Evolutionary conservation across 2,113 vertebrate species (phyloP).

Genomic region (Chloropsis cyanopogon): DNA sequence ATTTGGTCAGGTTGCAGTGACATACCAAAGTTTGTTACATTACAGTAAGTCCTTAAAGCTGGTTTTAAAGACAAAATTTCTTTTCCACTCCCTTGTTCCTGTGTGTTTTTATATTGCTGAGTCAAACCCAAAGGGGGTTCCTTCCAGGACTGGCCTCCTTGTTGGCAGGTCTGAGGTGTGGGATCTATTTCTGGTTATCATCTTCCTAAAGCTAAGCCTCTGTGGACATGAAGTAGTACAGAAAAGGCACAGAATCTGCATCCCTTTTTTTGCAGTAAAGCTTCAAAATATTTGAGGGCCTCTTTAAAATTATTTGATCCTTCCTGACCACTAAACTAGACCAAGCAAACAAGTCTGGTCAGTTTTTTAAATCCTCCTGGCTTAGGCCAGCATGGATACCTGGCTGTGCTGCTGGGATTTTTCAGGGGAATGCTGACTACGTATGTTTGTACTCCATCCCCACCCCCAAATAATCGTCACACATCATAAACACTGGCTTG

Average conservation of each 20-base stretch:
- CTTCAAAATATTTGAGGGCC: background rate
- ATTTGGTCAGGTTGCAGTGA: background rate
- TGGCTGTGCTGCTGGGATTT: background rate
- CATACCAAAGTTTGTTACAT: background rate
- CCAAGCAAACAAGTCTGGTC: background rate
- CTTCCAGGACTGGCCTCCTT: background rate
- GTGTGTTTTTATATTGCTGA: background rate
- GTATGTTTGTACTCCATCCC: background rate
- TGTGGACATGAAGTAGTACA: background rate
- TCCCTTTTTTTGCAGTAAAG: background rate
- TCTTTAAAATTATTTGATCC: background rate
- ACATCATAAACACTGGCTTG: background rate
- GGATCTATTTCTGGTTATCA: background rate
- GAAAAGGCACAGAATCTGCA: background rate
- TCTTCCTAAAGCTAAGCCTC: background rate
- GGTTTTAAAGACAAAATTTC: background rate
- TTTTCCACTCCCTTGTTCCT: background rate
- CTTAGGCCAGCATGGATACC: background rate
- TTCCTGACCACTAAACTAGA: background rate
- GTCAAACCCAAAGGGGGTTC: background rate
- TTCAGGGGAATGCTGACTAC: background rate
- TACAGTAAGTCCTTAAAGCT: background rate
- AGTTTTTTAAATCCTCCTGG: background rate
- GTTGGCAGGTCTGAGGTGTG: background rate
- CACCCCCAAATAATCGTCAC: background rate